A percentile compares a stretch with the other conserved stretches of the same genome.
Evolutionary conservation across 2,888 invertebrate species (phyloP).

Genomic region (Tethea ocularis): DNA sequence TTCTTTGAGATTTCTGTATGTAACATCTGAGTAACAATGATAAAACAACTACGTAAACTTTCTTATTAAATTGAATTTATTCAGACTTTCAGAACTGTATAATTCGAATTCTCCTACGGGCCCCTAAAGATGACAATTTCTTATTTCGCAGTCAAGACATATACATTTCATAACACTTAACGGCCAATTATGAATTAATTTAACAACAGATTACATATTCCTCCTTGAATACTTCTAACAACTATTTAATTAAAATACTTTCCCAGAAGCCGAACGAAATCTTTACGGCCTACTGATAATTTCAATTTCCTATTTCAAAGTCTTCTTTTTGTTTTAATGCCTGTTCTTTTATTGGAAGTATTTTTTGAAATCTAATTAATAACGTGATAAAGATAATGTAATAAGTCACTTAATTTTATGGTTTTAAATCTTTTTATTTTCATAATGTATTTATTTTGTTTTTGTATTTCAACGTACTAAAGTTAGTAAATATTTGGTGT

Average conservation of each 20-base stretch:
- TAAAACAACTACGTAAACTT: no score
- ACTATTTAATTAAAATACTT: constrained; percentile 80
- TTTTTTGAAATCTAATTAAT: constrained; percentile 7
- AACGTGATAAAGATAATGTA: constrained; percentile 2
- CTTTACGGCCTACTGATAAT: constrained; percentile 62
- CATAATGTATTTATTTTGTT: background rate
- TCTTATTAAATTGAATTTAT: background rate
- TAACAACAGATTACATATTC: constrained; percentile 76
- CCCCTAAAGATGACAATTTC: background rate
- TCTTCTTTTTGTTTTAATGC: constrained; percentile 30
- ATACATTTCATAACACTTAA: constrained; percentile 45
- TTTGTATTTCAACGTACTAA: constrained; percentile 9
- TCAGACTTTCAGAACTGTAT: background rate
- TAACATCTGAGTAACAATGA: no score
- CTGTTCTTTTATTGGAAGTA: constrained; percentile 8
- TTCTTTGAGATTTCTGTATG: no score
- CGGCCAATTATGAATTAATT: constrained; percentile 75
- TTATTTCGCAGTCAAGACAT: constrained; percentile 7
- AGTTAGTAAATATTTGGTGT: no score
- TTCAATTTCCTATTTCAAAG: constrained; percentile 56
- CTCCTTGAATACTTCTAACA: constrained; percentile 64
- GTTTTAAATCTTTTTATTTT: background rate
- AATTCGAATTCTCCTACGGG: background rate
- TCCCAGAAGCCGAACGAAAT: constrained; percentile 57
- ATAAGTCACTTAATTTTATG: background rate